Evolutionary conservation across 2,888 invertebrate genomes (phyloP).

Genomic region (Melanargia galathea): DNA sequence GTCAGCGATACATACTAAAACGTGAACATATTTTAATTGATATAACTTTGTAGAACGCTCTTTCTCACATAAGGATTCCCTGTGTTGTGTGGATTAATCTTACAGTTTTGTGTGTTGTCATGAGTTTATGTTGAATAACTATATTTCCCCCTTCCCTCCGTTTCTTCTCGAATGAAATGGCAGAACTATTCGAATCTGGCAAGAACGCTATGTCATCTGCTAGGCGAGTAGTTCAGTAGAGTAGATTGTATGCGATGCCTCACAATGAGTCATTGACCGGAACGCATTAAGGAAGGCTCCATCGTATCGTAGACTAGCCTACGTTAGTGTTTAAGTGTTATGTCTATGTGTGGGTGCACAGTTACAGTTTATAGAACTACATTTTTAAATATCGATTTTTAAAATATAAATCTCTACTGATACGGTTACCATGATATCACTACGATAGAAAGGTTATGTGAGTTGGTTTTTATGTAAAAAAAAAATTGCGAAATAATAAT

Average conservation of each 20-base stretch:
- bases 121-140: neutral
- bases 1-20: too few species aligned
- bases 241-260: constrained; percentile 21
- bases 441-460: neutral
- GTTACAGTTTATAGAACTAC: neutral
- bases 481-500: too few species aligned
- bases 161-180: too few species aligned
- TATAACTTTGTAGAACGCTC: neutral
- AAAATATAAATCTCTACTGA: neutral
- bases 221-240: neutral
- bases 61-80: neutral
- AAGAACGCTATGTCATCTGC: neutral
- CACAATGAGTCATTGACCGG: constrained; percentile 37
- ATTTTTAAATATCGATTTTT: neutral
- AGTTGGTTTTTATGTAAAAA: neutral
- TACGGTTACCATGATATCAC: neutral
- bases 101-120: neutral
- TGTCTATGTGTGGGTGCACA: neutral
- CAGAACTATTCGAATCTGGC: neutral
- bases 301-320: neutral
- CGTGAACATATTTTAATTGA: neutral
- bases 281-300: constrained; percentile 26
- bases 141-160: neutral
- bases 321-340: constrained; percentile 7
- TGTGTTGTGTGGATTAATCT: neutral